phyloP scores from a whole-genome alignment of 1,140 invertebrate genomes.

The Drosophila sechellia region DNA sequence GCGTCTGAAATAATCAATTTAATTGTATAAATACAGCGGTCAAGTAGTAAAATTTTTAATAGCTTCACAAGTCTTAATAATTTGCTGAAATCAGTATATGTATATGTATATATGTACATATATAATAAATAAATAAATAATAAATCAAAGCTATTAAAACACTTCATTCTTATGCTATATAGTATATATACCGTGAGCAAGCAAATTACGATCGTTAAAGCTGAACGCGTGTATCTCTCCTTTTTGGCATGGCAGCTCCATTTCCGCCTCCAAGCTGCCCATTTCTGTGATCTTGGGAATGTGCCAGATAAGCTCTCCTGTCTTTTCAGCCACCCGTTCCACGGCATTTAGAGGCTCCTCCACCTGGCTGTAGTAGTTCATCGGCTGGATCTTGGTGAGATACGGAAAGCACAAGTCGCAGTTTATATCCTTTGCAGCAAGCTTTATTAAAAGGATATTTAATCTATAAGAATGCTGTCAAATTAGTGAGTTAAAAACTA shows the following conservation, averaged over 20 bases:
- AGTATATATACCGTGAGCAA: constrained; percentile 37
- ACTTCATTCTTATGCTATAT: too few relatives aligned
- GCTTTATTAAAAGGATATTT: constrained; percentile 10
- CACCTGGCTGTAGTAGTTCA: constrained; percentile 56
- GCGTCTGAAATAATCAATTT: constrained; percentile 20
- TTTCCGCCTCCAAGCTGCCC: background rate
- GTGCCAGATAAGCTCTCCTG: background rate
- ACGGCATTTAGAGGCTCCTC: constrained; percentile 26
- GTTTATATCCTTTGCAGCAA: constrained; percentile 46
- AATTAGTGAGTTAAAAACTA: background rate
- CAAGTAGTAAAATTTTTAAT: background rate
- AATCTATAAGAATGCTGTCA: background rate
- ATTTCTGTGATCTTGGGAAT: background rate
- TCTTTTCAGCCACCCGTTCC: background rate
- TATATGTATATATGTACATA: too few relatives aligned
- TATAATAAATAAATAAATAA: background rate
- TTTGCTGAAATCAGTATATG: too few relatives aligned
- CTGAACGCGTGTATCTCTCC: constrained; percentile 27
- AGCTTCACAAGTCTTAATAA: background rate
- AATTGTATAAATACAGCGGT: background rate
- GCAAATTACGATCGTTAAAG: constrained; percentile 26
- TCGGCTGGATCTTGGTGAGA: constrained; percentile 13
- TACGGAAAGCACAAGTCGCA: constrained; percentile 48
- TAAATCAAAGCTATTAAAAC: too few relatives aligned
- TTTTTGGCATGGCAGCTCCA: constrained; percentile 19